Conservation (phyloP, 2,797 vertebrate genomes). For the Myotis myotis region DNA sequence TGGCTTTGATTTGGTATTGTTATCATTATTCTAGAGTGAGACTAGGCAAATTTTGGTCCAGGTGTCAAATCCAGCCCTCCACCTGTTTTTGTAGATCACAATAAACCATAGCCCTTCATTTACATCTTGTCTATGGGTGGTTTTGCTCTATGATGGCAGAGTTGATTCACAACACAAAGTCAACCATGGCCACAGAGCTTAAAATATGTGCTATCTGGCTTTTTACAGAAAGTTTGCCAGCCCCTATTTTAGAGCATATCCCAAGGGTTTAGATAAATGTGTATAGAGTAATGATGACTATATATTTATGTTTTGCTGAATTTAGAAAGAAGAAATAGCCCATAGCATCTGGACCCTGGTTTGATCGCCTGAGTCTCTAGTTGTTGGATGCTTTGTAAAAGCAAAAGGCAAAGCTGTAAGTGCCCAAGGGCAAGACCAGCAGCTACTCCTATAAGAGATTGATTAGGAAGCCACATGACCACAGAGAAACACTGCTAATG, state of each 20-base stretch:
- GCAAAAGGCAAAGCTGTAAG: not conserved
- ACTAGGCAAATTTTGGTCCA: not conserved
- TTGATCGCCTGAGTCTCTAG: not conserved
- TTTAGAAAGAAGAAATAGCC: not conserved
- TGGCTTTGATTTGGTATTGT: not conserved
- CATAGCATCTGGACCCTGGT: not conserved
- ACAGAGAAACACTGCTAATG: not conserved
- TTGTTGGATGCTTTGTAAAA: not conserved
- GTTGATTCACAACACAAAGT: not conserved
- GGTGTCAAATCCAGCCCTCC: not conserved
- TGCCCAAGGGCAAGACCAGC: not conserved
- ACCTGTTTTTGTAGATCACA: not conserved
- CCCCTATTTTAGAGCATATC: not conserved
- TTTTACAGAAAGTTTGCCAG: not conserved
- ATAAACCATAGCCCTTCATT: not conserved
- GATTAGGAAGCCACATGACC: not conserved
- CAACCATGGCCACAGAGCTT: not conserved
- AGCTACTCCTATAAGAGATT: not conserved
- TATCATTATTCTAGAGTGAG: not conserved
- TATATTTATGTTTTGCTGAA: not conserved
- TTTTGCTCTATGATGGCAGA: not conserved
- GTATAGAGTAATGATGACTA: not conserved
- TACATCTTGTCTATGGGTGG: not conserved
- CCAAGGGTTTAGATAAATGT: not conserved
- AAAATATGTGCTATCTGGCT: not conserved